phyloP scores from a whole-genome alignment of 2,888 invertebrate species.

The Mythimna impura region DNA sequence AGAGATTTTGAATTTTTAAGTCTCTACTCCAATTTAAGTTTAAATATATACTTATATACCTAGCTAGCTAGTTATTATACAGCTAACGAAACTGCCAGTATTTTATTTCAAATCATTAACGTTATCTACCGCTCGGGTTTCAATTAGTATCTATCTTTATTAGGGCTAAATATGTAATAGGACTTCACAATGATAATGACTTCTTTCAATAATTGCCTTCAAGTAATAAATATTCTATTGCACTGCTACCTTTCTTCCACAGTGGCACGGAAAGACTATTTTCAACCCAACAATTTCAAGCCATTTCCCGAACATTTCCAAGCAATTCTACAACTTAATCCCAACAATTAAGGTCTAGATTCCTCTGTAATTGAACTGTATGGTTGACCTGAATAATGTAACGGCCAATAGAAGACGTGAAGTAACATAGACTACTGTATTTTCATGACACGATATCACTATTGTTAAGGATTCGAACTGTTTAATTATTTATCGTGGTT shows the following conservation, averaged over 20 bases:
- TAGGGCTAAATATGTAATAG: not conserved
- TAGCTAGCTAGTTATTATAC: no score
- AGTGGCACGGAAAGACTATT: conserved; percentile 23
- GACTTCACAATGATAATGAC: not conserved
- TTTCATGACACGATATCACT: conserved; percentile 51
- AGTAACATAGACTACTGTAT: conserved; percentile 37
- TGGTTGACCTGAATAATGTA: conserved; percentile 55
- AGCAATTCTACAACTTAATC: conserved; percentile 37
- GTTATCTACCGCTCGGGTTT: not conserved
- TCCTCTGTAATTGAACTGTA: conserved; percentile 28
- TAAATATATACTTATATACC: no score
- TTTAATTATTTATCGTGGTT: conserved; percentile 49
- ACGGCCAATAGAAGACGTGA: conserved; percentile 30
- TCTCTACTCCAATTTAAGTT: no score
- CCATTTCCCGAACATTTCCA: not conserved
- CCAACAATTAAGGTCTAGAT: conserved; percentile 25
- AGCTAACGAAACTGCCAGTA: not conserved
- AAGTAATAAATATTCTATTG: conserved; percentile 32
- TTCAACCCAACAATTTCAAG: conserved; percentile 36
- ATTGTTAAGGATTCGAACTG: conserved; percentile 28
- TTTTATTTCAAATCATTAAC: not conserved
- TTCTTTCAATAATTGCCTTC: not conserved
- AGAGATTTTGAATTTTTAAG: not conserved
- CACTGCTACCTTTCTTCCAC: not conserved
- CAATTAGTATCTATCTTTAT: not conserved